Base-by-base conservation (phyloP, 2,797 vertebrate species). In the Simalia tracyae region DNA sequence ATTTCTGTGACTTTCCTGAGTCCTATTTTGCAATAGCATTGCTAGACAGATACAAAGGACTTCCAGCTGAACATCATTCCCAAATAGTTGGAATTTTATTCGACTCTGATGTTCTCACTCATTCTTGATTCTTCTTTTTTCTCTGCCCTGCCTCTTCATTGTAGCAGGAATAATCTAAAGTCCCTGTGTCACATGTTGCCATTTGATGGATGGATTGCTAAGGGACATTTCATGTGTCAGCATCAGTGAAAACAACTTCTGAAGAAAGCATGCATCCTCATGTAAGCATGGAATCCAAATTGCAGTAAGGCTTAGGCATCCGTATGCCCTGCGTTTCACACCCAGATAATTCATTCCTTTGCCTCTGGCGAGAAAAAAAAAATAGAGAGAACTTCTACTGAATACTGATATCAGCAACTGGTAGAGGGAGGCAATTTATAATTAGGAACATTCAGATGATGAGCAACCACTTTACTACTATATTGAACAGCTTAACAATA, bases 271-370 rank as follows among this genome's bases (percentile, higher is more conserved):
- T 95, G 96, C 97, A 97, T 98, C 98, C 98, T 97, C 96, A 96
- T 95, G 89, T 97, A 97, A 97, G 92, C 31, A 2, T 90, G 95
- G 98, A 98, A 98, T 98, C 98, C 98, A 98, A 98, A 98, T 98
- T 98, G 98, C 98, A 98, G 97, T 92, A 90, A 97, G 98, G 98
- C 84, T 98, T 98, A 54, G 63, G 96, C 97, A 98, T 97, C 97
- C 92, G 94, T 94, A 97, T 98, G 98, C 97, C 98, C 98, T 96
- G 95, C 89, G 91, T 95, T 95, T 96, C 92, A 11, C 96, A 96
- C 95, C 95, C 97, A 91, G 94, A 96, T 99, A 99, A 99, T 98
- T 97, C 98, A 99, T 99, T 99, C 98, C 98, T 97, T 99, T 98
- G 98, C 99, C 98, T 98, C 98, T 98, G 98, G 98, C 98, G 88